These are phyloP conservation scores for Calephelis perditalis DNA, from an alignment of 2,888 invertebrate species.

Conservation along the genomic window DNA sequence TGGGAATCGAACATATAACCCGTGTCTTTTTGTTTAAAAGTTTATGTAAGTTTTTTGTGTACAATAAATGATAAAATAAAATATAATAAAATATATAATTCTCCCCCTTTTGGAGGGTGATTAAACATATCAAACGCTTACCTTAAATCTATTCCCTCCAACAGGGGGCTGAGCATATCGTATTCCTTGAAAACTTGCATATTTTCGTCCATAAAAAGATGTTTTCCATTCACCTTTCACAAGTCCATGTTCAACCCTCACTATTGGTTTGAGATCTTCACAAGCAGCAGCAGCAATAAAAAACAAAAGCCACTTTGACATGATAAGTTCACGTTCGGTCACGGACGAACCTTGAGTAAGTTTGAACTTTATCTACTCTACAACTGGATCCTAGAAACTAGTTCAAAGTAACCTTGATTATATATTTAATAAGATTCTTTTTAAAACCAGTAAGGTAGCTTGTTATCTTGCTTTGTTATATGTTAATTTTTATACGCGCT, in stretches of 20 bases:
- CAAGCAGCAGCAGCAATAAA: neutral
- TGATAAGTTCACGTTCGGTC: neutral
- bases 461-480: too few relatives aligned
- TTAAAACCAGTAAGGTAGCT: neutral
- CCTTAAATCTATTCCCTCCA: conserved; percentile 70
- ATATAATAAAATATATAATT: too few relatives aligned
- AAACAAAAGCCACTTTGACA: conserved; percentile 29
- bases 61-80: too few relatives aligned
- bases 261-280: conserved; percentile 41
- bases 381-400: neutral
- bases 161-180: conserved; percentile 82
- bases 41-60: too few relatives aligned
- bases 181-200: conserved; percentile 80
- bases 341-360: neutral
- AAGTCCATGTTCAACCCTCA: conserved; percentile 48
- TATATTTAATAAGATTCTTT: neutral
- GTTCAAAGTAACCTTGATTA: neutral
- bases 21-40: too few relatives aligned
- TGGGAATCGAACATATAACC: too few relatives aligned
- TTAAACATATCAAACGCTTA: neutral
- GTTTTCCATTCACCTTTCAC: conserved; percentile 55
- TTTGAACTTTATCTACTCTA: neutral
- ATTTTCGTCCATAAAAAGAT: conserved; percentile 55
- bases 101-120: too few relatives aligned
- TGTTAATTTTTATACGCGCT: too few relatives aligned